Evolutionary conservation across 1,140 invertebrate species (phyloP).

Genomic region (Drosophila teissieri): DNA sequence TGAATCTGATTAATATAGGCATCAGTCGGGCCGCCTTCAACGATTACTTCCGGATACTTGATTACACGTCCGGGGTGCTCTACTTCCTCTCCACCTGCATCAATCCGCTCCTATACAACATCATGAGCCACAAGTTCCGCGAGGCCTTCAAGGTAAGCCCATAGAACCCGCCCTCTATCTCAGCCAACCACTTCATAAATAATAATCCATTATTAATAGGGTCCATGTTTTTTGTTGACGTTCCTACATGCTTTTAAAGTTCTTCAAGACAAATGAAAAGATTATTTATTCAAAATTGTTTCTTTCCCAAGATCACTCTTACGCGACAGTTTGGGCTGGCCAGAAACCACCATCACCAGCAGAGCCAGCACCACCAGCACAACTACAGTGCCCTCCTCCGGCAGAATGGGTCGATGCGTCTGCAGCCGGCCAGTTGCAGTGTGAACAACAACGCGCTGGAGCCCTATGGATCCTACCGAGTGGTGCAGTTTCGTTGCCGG

Average conservation of each 20-base stretch:
- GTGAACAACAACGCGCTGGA: slow-evolving; percentile 80
- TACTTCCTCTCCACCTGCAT: slow-evolving; percentile 91
- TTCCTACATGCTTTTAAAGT: neutral
- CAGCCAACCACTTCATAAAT: neutral
- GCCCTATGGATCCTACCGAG: slow-evolving; percentile 72
- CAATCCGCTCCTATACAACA: slow-evolving; percentile 94
- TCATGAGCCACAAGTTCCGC: slow-evolving; percentile 94
- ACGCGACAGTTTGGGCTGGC: slow-evolving; percentile 68
- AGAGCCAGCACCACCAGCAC: slow-evolving; percentile 66
- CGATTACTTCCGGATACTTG: slow-evolving; percentile 85
- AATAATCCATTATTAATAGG: neutral
- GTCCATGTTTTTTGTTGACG: neutral
- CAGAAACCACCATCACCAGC: slow-evolving; percentile 60
- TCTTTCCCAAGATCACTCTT: slow-evolving; percentile 55
- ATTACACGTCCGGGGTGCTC: slow-evolving; percentile 89
- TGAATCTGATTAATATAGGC: slow-evolving; percentile 71
- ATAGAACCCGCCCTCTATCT: neutral
- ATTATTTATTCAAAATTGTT: too few species aligned
- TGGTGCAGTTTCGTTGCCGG: slow-evolving; percentile 76
- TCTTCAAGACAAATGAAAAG: too few species aligned
- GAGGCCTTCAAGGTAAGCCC: slow-evolving; percentile 91
- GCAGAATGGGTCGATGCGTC: slow-evolving; percentile 68
- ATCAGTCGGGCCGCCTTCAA: slow-evolving; percentile 86
- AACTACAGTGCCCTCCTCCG: slow-evolving; percentile 75
- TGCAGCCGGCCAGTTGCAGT: slow-evolving; percentile 65